A percentile compares a stretch with the other conserved stretches of the same genome.
These are phyloP conservation scores for zebrafish (Danio rerio) DNA, from an alignment of 2,113 vertebrate genomes.

Conservation along the genomic window DNA sequence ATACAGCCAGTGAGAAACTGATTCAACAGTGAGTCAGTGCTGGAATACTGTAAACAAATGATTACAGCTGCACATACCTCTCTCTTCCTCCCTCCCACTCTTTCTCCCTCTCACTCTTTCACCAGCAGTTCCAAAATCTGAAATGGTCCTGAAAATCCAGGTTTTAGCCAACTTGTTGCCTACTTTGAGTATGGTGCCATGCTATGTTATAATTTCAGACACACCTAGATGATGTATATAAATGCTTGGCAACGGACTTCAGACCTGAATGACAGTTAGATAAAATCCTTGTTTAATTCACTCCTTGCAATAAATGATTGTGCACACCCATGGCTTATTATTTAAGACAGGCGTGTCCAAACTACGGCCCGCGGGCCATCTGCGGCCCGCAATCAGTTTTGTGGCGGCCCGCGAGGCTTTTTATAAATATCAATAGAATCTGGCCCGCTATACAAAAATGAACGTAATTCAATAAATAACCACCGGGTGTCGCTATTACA, in stretches of 20 bases:
- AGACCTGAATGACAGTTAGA: background rate
- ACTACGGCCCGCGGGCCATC: no score
- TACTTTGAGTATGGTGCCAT: background rate
- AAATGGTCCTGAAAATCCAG: background rate
- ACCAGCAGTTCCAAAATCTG: background rate
- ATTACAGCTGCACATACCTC: background rate
- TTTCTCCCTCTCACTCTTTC: no score
- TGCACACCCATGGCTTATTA: background rate
- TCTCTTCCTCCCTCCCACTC: background rate
- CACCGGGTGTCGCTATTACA: no score
- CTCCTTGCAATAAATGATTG: background rate
- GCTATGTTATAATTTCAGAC: background rate
- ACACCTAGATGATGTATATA: constrained; percentile 1
- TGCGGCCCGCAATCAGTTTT: no score
- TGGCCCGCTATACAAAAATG: no score
- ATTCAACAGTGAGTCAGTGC: background rate
- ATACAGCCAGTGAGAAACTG: background rate
- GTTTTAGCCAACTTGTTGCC: background rate
- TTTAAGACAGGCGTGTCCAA: no score
- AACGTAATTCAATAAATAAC: no score
- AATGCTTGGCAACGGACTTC: constrained; percentile 11
- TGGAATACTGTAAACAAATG: background rate
- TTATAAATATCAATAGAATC: no score
- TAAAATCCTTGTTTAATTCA: background rate
- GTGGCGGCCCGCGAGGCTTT: no score